These are phyloP conservation scores for Coregonus suidteri DNA, from an alignment of 2,797 vertebrate species.

Conservation along the genomic window DNA sequence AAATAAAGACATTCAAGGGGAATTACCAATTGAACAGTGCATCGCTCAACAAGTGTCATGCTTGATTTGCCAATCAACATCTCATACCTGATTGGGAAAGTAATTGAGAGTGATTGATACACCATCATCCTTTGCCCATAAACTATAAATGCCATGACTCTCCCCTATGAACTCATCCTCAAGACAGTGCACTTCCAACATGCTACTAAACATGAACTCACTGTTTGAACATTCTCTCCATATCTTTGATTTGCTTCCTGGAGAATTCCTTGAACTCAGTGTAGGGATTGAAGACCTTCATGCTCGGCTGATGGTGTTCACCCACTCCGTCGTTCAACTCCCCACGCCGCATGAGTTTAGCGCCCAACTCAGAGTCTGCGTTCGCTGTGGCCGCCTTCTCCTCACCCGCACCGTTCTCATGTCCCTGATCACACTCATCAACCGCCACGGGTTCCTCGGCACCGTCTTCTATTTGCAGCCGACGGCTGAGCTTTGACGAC, in stretches of 20 bases:
- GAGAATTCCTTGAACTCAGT: slow-evolving; percentile 97
- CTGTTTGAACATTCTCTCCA: slow-evolving; percentile 93
- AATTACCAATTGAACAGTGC: background rate
- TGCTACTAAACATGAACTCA: slow-evolving; percentile 71
- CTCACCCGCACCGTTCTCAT: slow-evolving; percentile 62
- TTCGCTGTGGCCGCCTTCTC: slow-evolving; percentile 64
- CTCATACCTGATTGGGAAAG: background rate
- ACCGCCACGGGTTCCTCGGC: slow-evolving; percentile 63
- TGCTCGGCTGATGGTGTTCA: slow-evolving; percentile 76
- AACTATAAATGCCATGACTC: no score
- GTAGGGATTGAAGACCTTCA: slow-evolving; percentile 88
- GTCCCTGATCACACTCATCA: slow-evolving; percentile 41
- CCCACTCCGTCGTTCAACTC: slow-evolving; percentile 81
- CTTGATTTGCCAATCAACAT: background rate
- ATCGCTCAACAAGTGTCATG: background rate
- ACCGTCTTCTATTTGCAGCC: slow-evolving; percentile 81
- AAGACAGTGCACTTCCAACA: background rate
- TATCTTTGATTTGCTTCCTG: slow-evolving; percentile 91
- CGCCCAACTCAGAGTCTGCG: slow-evolving; percentile 81
- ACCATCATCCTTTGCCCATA: no score
- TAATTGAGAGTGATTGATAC: background rate
- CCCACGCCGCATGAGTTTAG: slow-evolving; percentile 80
- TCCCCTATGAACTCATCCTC: background rate
- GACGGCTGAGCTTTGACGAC: slow-evolving; percentile 82
- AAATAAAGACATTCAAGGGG: background rate